Evolutionary conservation across 2,888 invertebrate genomes (phyloP), one percentile per base, ranked within the genome.

Genomic region (Omphaloscelis lunosa): DNA sequence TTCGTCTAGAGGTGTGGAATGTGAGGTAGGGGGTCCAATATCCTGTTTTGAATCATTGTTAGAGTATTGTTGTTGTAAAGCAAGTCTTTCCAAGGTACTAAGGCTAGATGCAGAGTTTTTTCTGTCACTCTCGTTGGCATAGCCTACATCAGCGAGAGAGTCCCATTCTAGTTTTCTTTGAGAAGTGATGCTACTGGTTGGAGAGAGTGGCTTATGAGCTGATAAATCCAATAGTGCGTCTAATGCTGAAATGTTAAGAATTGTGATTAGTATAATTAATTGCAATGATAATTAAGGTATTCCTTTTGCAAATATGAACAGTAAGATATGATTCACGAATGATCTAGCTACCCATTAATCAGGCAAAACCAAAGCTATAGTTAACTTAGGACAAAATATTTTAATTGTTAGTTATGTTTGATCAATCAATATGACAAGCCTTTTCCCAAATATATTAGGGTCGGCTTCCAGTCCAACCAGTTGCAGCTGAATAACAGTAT

Each of bases 141-240:
- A 99, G 0, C 99, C 99, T 65, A 99, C 98, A 95, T 99, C 99
- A 0, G 98, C 99, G 41, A 98, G 97, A 58, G 98, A 98, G 92
- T 99, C 99, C 99, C 99, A 99, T 95, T 99, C 99, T 4, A 99
- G 94, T 83, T 98, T 98, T 72, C 98, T 97, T 89, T 97, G 98
- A 0, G 98, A 98, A 71, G 98, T 97, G 0, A 98, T 94, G 90
- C 98, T 98, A 83, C 98, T 98, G 29, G 98, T 97, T 1, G 98
- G 98, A 11, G 98, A 98, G 41, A 97, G 92, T n/a, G 94, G 93
- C 77, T 96, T 94, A 83, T 97, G 93, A 69, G 90, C 86, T 90
- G 95, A 93, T 90, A 95, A 90, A 83, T 96, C 96, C 75, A 96
- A 85, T 41, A 93, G 88, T 53, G 91, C 92, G 86, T 96, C 96